Base-by-base conservation (phyloP, 2,797 vertebrate genomes). In the Myotis vivesi region DNA sequence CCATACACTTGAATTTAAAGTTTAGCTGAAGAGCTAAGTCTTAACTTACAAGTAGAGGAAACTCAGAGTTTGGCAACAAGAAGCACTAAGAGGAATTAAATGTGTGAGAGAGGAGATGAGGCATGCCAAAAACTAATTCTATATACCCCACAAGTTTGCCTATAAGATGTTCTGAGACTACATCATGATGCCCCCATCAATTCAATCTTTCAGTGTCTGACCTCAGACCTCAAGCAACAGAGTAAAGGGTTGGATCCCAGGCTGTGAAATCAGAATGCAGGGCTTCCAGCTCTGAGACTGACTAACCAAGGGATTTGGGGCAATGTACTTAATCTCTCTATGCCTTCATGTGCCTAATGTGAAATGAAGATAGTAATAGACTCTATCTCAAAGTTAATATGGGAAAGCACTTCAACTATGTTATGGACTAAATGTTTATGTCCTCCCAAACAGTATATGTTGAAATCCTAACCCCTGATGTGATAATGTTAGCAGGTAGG, bases 51-150 rank as follows among this genome's bases (percentile, higher is more conserved):
- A 83, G 57, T 46, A 85, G 41, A 93, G 33, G 30, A 94, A 94
- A 95, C 11, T 1, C 19, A 90, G 41, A 94, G 22, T 4, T 0
- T 88, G 82, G 66, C 73, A 80, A 88, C 19, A 66, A 89, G 33
- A 80, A 82, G n/a, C 23, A 76, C 28, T 66, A 68, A 96, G 22
- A 10, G 5, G n/a, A 83, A 51, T 41, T 96, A 94, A 87, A 90
- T 80, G 64, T 77, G 71, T 12, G 85, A 82, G 89, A 72, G 25
- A 68, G 33, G 57, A 83, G 49, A 87, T 13, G 55, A 87, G 19
- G n/a, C 8, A 75, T 66, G n/a, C 30, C 41, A 44, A 88, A 93
- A 94, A 84, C 25, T 36, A 53, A 87, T 96, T 94, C 38, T 89
- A n/a, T 53, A 73, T 23, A 76, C 10, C 30, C 15, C 36, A 51